Conservation (phyloP, 2,797 vertebrate species). For the Graptemys geographica region DNA sequence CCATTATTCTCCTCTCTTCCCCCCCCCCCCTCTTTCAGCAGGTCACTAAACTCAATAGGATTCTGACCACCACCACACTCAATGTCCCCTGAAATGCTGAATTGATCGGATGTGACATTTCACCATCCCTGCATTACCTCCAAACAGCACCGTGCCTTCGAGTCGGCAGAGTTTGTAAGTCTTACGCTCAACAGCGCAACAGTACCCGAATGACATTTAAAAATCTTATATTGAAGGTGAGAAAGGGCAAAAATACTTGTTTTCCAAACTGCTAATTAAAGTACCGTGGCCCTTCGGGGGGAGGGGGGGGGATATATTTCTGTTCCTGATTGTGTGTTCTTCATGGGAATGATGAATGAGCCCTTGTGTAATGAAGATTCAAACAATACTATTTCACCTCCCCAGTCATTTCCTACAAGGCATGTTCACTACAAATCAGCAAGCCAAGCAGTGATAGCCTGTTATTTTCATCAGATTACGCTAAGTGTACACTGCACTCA, state of each 20-base stretch:
- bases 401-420: neutral
- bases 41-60: neutral
- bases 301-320: neutral
- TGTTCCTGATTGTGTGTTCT: neutral
- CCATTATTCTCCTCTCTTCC: too few species aligned
- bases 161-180: neutral
- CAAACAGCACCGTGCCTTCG: neutral
- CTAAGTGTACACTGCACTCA: conserved; percentile 2
- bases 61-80: neutral
- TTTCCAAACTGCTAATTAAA: neutral
- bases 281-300: neutral
- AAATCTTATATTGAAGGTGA: neutral
- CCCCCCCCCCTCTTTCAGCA: neutral
- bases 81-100: neutral
- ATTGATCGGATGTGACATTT: neutral
- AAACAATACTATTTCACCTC: conserved; percentile 49
- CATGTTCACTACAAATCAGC: neutral
- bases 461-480: conserved; percentile 67
- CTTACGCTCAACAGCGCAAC: neutral
- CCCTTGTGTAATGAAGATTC: conserved; percentile 20
- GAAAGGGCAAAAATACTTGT: neutral
- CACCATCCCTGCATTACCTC: too few species aligned
- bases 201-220: neutral
- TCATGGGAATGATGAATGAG: neutral
- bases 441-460: conserved; percentile 4